Evolutionary conservation across 2,888 invertebrate genomes (phyloP), one percentile per base, ranked within the genome.

Genomic region (Drosophila pseudotakahashii): DNA sequence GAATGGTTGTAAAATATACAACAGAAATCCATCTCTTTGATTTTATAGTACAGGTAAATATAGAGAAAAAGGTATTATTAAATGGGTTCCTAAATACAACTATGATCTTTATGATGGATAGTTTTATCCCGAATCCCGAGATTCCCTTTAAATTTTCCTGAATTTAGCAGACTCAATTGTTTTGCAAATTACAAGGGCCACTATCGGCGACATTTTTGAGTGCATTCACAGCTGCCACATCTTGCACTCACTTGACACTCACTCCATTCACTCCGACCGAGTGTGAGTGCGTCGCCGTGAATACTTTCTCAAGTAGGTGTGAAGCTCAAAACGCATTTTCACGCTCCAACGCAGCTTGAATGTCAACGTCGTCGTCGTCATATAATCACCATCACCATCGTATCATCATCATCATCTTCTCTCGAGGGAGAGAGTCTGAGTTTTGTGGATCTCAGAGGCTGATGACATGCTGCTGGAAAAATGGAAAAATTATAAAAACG

Each of bases 241-340:
- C 47, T 34, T 37, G 52, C 64, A 64, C 53, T 54, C 68, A 67
- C 76, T 68, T 74, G 59, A 50, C 50, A 63, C 51, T 72, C 58
- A 47, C 63, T 45, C 23, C 13, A 10, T 19, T 14, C 37, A 44
- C 44, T 26, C 7, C 34, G 26, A 11, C 11, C 16, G 14, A 30
- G 19, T 39, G 30, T 51, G 36, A 30, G 41, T 36, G 66, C 30
- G 51, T 59, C 44, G 39, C 34, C 41, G 34, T 54, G 62, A 34
- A 57, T 41, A 44, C 34, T 57, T 59, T 50, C 66, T 80, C 57
- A 78, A 79, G 79, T 77, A 77, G 84, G 84, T 84, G 84, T 86
- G 79, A 84, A 82, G 85, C 85, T 85, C 76, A 75, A 83, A 85
- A 86, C 84, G 84, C 84, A 86, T 84, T 86, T 84, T 84, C 84